Conservation (phyloP, 2,113 vertebrate genomes). For the Hydropotes inermis region DNA sequence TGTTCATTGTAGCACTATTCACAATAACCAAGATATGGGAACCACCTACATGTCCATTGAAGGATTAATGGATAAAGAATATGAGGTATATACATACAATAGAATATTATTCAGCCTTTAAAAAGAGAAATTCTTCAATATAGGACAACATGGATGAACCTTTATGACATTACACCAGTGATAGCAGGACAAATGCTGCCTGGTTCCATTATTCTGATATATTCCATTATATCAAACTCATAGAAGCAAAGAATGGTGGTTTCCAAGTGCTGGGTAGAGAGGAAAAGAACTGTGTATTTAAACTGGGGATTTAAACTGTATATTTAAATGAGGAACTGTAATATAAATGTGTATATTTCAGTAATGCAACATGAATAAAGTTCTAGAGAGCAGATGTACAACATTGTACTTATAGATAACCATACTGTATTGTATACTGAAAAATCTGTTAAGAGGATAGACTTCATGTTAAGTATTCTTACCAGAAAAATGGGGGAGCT, state of each 20-base stretch:
- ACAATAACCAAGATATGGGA: background rate
- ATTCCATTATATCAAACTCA: background rate
- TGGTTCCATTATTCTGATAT: background rate
- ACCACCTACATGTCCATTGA: background rate
- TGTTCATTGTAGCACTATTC: background rate
- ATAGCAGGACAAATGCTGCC: background rate
- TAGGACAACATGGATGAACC: background rate
- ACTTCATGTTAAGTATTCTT: background rate
- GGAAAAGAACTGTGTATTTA: background rate
- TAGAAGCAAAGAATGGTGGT: background rate
- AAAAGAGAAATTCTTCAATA: background rate
- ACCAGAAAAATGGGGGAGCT: background rate
- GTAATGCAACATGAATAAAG: background rate
- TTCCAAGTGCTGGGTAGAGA: background rate
- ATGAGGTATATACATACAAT: background rate
- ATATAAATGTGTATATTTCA: background rate
- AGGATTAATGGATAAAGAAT: background rate
- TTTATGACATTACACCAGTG: background rate
- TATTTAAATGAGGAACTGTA: background rate
- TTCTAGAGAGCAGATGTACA: background rate
- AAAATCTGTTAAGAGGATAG: background rate
- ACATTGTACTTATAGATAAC: background rate
- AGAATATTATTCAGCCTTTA: background rate
- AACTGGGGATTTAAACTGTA: background rate
- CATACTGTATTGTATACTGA: background rate